These are phyloP conservation scores for Mythimna loreyi DNA, from an alignment of 2,888 invertebrate genomes.

Conservation along the genomic window DNA sequence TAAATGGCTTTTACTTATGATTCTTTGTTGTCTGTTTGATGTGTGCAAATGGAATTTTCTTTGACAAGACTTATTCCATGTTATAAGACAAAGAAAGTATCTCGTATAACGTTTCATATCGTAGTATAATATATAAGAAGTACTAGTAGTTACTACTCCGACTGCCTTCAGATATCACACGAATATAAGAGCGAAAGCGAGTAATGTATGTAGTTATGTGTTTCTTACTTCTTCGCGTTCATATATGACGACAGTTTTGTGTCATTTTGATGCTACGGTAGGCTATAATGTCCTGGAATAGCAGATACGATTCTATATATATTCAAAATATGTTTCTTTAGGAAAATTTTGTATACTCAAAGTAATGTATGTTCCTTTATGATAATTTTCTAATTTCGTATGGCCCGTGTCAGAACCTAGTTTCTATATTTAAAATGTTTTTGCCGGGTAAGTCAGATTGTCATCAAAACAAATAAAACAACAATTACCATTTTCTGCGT, in stretches of 20 bases:
- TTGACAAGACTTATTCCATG: slow-evolving; percentile 14
- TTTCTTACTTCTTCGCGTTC: neutral
- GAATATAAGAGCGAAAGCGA: neutral
- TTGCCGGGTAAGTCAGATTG: neutral
- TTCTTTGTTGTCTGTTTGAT: slow-evolving; percentile 1
- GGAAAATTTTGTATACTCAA: no score
- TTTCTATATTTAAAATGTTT: slow-evolving; percentile 5
- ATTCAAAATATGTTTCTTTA: no score
- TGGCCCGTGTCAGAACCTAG: no score
- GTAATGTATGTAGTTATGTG: no score
- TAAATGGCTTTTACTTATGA: slow-evolving; percentile 17
- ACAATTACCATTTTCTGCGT: neutral
- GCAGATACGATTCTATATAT: no score
- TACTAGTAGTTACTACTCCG: neutral
- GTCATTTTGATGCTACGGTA: no score
- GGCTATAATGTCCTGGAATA: no score
- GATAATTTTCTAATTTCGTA: no score
- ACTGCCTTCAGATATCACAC: neutral
- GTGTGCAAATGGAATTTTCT: slow-evolving; percentile 34
- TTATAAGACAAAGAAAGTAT: neutral
- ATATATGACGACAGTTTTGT: no score
- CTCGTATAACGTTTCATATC: neutral
- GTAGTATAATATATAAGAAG: neutral
- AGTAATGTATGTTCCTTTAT: no score
- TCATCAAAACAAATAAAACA: slow-evolving; percentile 1